phyloP scores from a whole-genome alignment of 1,140 invertebrate genomes.

The Brachionus manjavacas region DNA sequence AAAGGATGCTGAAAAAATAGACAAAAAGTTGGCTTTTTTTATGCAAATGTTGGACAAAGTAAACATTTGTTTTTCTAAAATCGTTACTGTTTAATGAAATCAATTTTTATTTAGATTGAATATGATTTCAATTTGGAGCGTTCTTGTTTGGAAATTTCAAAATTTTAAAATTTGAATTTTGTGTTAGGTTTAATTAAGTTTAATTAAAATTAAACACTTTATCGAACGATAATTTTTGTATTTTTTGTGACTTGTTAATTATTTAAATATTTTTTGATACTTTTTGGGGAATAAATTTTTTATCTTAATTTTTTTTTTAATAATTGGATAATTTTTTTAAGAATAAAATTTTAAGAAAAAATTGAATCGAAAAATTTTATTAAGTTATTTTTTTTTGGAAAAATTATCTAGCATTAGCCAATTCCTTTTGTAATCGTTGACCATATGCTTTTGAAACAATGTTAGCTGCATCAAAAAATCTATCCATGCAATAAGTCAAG shows the following conservation, averaged over 20 bases:
- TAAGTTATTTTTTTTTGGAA: neutral
- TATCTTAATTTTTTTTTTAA: neutral
- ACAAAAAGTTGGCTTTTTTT: neutral
- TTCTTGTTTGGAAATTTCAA: neutral
- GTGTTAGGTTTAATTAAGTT: neutral
- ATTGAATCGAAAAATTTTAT: neutral
- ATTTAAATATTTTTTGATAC: neutral
- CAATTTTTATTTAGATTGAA: neutral
- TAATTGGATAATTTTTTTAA: neutral
- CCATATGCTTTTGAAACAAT: conserved; percentile 78
- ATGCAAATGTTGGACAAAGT: neutral
- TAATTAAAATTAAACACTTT: neutral
- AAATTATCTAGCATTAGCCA: conserved; percentile 34
- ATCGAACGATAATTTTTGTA: neutral
- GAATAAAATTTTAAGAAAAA: neutral
- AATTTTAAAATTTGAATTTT: neutral
- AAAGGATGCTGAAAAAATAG: neutral
- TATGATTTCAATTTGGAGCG: conserved; percentile 30
- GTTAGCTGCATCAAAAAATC: conserved; percentile 92
- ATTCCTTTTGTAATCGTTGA: conserved; percentile 66
- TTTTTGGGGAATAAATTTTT: neutral
- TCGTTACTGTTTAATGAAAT: neutral
- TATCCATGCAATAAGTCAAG: conserved; percentile 92
- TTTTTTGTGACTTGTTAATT: neutral
- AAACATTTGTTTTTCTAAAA: neutral